Evolutionary conservation across 2,888 invertebrate species (phyloP).

Genomic region (Nysson spinosus): DNA sequence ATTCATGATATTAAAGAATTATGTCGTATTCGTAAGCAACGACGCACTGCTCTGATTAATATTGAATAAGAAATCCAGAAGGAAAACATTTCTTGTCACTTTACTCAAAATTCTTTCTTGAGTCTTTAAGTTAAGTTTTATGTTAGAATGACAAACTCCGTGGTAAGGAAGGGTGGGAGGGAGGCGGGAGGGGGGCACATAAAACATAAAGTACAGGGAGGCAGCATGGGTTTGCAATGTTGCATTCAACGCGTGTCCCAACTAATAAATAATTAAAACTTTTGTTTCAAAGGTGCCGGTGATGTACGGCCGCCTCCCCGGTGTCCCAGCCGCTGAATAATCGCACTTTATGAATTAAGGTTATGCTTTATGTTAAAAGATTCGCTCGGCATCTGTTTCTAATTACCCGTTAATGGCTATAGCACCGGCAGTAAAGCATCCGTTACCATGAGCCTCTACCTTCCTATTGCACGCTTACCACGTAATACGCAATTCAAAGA

Average conservation of each 20-base stretch:
- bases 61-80: too few species aligned
- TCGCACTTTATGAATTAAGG: conserved; percentile 77
- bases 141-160: conserved; percentile 55
- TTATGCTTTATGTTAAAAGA: conserved; percentile 78
- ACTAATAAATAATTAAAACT: conserved; percentile 77
- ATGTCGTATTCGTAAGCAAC: too few species aligned
- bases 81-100: too few species aligned
- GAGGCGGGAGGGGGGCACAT: conserved; percentile 44
- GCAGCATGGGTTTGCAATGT: conserved; percentile 48
- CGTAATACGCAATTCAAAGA: conserved; percentile 35
- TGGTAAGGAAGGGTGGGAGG: conserved; percentile 34
- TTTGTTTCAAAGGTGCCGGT: conserved; percentile 75
- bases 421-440: conserved; percentile 70
- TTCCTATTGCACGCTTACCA: conserved; percentile 43
- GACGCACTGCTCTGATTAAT: too few species aligned
- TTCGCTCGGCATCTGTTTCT: conserved; percentile 78
- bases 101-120: too few species aligned
- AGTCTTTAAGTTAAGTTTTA: too few species aligned
- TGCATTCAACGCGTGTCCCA: conserved; percentile 71
- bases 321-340: conserved; percentile 74
- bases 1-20: too few species aligned
- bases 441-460: conserved; percentile 69
- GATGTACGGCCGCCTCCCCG: conserved; percentile 70
- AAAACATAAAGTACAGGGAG: conserved; percentile 42
- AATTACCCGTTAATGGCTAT: conserved; percentile 77